phyloP scores from a whole-genome alignment of 2,888 invertebrate species.

The Pristionchus mayeri region DNA sequence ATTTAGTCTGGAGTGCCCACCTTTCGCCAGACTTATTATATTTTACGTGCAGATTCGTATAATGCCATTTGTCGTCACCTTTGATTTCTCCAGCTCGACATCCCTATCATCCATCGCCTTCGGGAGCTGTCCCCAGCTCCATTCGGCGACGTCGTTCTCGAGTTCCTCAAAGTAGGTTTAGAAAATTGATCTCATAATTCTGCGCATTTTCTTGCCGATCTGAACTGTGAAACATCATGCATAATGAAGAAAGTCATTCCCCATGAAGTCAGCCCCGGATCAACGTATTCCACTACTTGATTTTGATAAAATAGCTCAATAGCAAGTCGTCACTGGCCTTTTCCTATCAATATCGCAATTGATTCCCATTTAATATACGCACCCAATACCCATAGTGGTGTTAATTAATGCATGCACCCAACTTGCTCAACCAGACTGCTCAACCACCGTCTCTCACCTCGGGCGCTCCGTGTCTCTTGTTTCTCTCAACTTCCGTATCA shows the following conservation, averaged over 20 bases:
- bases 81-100: conserved; percentile 47
- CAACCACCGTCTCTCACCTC: not conserved
- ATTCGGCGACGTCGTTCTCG: conserved; percentile 71
- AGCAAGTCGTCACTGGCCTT: too few species aligned
- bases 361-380: not conserved
- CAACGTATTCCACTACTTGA: too few species aligned
- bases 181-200: not conserved
- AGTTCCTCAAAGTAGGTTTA: conserved; percentile 52
- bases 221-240: not conserved
- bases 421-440: too few species aligned
- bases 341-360: not conserved
- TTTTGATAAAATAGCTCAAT: too few species aligned
- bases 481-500: conserved; percentile 73
- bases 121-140: conserved; percentile 78
- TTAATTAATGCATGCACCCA: too few species aligned
- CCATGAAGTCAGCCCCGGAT: too few species aligned
- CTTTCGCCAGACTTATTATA: not conserved
- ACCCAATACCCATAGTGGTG: not conserved
- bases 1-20: not conserved
- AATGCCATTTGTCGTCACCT: conserved; percentile 21
- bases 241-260: not conserved
- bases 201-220: not conserved
- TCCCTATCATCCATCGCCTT: conserved; percentile 58
- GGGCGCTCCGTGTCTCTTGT: conserved; percentile 48
- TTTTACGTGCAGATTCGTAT: not conserved